phyloP scores from a whole-genome alignment of 2,113 vertebrate species.

The Heteronetta atricapilla region DNA sequence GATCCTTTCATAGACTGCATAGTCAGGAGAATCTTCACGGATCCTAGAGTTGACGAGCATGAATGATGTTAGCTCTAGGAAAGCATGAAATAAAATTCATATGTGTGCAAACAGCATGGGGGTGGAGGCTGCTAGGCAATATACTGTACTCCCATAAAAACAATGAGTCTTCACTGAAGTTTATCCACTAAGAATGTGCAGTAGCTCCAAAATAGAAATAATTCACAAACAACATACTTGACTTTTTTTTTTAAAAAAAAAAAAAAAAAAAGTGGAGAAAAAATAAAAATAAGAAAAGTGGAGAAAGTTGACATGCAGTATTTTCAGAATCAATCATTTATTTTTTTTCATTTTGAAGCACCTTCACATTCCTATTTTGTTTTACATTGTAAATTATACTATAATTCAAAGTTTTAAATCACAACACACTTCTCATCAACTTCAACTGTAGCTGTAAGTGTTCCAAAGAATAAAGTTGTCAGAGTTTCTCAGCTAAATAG shows the following conservation, averaged over 20 bases:
- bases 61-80: neutral
- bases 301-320: neutral
- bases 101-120: neutral
- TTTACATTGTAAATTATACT: neutral
- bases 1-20: neutral
- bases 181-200: neutral
- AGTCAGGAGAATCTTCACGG: neutral
- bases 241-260: neutral
- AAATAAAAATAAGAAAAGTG: neutral
- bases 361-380: neutral
- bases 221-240: neutral
- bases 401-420: neutral
- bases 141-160: neutral
- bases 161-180: neutral
- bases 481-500: neutral
- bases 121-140: neutral
- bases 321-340: neutral
- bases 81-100: neutral
- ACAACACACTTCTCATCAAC: neutral
- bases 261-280: neutral
- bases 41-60: neutral
- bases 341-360: neutral
- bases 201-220: neutral
- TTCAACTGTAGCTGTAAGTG: neutral
- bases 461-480: neutral